Evolutionary conservation across 2,113 vertebrate species (phyloP), one percentile per base, ranked within the genome.

Genomic region (Sylvilagus bachmani): DNA sequence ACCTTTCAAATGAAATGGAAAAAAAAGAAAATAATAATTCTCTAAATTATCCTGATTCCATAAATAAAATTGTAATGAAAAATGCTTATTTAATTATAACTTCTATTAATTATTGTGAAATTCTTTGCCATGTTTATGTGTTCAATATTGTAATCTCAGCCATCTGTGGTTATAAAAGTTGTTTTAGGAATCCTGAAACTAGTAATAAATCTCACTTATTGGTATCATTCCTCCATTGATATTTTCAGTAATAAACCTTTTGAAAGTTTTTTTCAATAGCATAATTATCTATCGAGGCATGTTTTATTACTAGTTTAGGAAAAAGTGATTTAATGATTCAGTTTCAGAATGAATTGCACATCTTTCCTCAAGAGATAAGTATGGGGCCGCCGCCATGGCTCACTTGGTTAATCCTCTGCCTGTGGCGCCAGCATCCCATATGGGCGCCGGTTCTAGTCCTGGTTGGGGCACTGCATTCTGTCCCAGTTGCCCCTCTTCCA

Each of bases 121-220:
- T 71, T 83, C 31, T 90, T 95, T 95, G 10, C 19, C 84, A 31
- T 89, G 96, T 17, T 33, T 81, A 71, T 86, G 24, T n/a, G 81
- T 3, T 88, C 11, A 29, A 12, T 84, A 55, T 21, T n/a, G 3
- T 6, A 17, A 82, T 69, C 25, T 10, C 27, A 64, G 16, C 33
- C 86, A 64, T 88, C 86, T 79, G 27, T 87, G 25, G 4, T 87
- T 79, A 31, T 58, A 70, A 66, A 33, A 91, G 67, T 51, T 89
- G 5, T 55, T 80, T 87, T 78, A 67, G 77, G 55, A 91, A n/a
- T 69, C n/a, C 24, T 55, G 6, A 66, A 71, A 62, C 22, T 86
- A 80, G n/a, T 82, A 36, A 58, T 88, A 62, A 49, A 78, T 2
- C 88, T 83, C 33, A 22, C 38, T 62, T 62, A 31, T 70, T 93